phyloP scores from a whole-genome alignment of 2,113 vertebrate genomes.

The Oophaga pumilio region DNA sequence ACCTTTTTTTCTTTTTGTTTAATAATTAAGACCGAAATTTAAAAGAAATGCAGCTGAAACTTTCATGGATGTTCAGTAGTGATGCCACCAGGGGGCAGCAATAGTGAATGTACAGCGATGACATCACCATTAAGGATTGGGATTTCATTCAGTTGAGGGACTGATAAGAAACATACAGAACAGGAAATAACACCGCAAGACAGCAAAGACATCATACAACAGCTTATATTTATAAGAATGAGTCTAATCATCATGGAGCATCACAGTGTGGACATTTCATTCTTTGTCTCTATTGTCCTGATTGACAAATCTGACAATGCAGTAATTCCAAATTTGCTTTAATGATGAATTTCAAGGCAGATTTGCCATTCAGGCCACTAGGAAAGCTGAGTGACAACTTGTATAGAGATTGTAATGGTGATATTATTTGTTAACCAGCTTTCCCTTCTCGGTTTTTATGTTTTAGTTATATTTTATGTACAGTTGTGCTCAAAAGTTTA shows the following conservation, averaged over 20 bases:
- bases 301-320: not conserved
- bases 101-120: not conserved
- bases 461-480: too few species aligned
- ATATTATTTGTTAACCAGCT: too few species aligned
- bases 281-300: not conserved
- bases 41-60: not conserved
- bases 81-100: conserved; percentile 26
- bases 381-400: too few species aligned
- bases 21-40: not conserved
- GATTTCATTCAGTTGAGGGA: not conserved
- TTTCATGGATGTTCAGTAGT: not conserved
- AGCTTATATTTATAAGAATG: not conserved
- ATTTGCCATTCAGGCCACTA: too few species aligned
- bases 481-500: too few species aligned
- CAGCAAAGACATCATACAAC: not conserved
- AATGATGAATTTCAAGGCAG: too few species aligned
- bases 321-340: not conserved
- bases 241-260: not conserved
- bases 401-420: too few species aligned
- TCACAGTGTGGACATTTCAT: not conserved
- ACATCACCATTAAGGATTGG: not conserved
- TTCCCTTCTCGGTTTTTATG: too few species aligned
- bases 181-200: not conserved
- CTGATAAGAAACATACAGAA: not conserved
- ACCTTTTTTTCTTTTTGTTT: not conserved